A percentile compares a stretch with the other conserved stretches of the same genome.
phyloP scores from a whole-genome alignment of 1,140 invertebrate species.

The Caenorhabditis tropicalis region DNA sequence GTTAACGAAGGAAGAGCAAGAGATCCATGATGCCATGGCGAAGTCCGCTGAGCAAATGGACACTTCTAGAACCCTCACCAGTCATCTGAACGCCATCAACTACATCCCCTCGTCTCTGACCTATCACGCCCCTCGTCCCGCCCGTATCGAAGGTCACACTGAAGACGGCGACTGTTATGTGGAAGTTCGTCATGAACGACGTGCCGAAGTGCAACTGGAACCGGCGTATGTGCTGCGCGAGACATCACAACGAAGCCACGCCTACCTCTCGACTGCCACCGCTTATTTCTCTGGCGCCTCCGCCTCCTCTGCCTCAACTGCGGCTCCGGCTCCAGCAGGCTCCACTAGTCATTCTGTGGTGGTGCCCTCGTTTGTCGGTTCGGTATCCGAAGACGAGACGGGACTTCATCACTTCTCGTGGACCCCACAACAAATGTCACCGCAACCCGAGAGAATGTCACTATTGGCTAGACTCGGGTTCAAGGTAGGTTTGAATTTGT shows the following conservation, averaged over 20 bases:
- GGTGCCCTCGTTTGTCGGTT: conserved; percentile 1
- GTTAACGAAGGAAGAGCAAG: conserved; percentile 45
- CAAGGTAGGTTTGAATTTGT: conserved; percentile 34
- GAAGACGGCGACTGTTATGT: conserved; percentile 14
- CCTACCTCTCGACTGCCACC: conserved; percentile 38
- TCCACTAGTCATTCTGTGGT: conserved; percentile 26
- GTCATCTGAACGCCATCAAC: neutral
- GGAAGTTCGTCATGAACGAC: conserved; percentile 42
- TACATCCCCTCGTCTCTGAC: conserved; percentile 15
- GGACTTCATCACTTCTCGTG: conserved; percentile 45
- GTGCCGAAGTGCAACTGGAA: conserved; percentile 51
- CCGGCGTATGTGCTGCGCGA: conserved; percentile 32
- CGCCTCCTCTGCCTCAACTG: neutral
- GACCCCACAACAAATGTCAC: conserved; percentile 38
- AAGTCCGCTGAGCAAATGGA: neutral
- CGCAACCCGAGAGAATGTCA: conserved; percentile 2
- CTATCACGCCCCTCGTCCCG: neutral
- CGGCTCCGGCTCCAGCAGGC: neutral
- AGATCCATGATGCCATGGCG: neutral
- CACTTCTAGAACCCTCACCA: neutral
- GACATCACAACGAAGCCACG: neutral
- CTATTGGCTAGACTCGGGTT: conserved; percentile 46
- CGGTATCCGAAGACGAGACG: conserved; percentile 45
- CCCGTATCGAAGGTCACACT: conserved; percentile 22
- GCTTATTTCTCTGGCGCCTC: conserved; percentile 22